A percentile compares a stretch with the other conserved stretches of the same genome.
phyloP scores from a whole-genome alignment of 1,140 invertebrate genomes.

The Eulimnadia texana region DNA sequence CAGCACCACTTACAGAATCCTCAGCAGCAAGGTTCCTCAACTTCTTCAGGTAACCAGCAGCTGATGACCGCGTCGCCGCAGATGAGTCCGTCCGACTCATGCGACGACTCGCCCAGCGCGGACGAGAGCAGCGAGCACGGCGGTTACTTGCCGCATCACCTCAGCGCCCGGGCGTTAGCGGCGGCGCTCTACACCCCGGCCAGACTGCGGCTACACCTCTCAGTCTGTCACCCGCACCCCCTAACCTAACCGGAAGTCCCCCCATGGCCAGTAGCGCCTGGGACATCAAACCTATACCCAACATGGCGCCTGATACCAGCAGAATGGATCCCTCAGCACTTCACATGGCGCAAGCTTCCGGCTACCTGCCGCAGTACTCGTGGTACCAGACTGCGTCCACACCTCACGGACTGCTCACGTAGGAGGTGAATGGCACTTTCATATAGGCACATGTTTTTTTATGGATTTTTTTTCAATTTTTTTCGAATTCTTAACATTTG shows the following conservation, averaged over 20 bases:
- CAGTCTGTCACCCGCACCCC: conserved; percentile 40
- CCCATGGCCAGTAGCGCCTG: conserved; percentile 33
- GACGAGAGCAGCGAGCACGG: conserved; percentile 3
- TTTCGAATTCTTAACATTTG: too few relatives aligned
- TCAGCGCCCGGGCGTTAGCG: neutral
- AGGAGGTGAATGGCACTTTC: too few relatives aligned
- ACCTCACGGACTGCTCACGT: conserved; percentile 50
- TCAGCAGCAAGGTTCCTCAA: conserved; percentile 26
- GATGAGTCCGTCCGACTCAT: conserved; percentile 11
- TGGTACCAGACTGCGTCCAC: conserved; percentile 41
- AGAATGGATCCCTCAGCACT: conserved; percentile 12
- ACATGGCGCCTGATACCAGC: neutral
- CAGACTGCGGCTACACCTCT: conserved; percentile 35
- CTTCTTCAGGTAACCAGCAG: conserved; percentile 26
- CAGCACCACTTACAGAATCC: conserved; percentile 24
- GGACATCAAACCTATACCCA: conserved; percentile 44
- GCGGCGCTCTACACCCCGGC: conserved; percentile 8
- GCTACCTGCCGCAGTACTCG: conserved; percentile 33
- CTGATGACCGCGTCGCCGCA: conserved; percentile 11
- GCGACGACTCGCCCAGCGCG: conserved; percentile 11
- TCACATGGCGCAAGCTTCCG: neutral
- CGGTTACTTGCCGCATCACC: neutral
- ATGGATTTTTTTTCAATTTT: too few relatives aligned
- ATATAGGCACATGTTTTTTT: too few relatives aligned
- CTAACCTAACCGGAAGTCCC: conserved; percentile 36